A percentile compares a stretch with the other conserved stretches of the same genome.
phyloP scores from a whole-genome alignment of 23 tunicate genomes.

The Styela clava region DNA sequence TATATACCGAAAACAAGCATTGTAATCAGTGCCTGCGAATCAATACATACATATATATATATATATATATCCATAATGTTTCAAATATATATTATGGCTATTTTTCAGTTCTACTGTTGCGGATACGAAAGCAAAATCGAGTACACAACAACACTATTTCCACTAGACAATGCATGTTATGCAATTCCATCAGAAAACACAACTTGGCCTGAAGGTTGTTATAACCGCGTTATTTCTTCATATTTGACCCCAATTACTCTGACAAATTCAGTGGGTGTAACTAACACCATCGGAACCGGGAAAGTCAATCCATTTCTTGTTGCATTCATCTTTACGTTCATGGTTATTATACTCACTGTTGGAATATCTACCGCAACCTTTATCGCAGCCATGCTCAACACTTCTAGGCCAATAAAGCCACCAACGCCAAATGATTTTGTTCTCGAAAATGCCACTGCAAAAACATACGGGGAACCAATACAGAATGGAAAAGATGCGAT shows the following conservation, averaged over 20 bases:
- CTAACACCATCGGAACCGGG: background rate
- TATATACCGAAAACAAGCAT: no score
- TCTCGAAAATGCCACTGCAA: background rate
- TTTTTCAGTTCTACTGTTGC: conserved; percentile 22
- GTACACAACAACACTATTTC: background rate
- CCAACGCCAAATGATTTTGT: background rate
- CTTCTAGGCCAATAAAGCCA: background rate
- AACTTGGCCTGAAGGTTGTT: conserved; percentile 26
- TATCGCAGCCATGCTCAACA: background rate
- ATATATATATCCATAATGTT: no score
- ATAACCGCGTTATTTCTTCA: conserved; percentile 12
- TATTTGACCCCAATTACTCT: background rate
- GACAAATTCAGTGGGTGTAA: background rate
- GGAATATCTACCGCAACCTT: background rate
- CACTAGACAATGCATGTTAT: conserved; percentile 14
- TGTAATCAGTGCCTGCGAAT: no score
- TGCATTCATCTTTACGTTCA: background rate
- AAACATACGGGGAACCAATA: background rate
- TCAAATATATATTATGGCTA: no score
- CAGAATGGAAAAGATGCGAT: conserved; percentile 1
- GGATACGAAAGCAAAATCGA: conserved; percentile 13
- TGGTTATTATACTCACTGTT: background rate
- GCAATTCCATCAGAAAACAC: background rate
- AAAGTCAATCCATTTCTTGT: conserved; percentile 18
- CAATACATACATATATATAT: no score